Evolutionary conservation across 2,113 vertebrate genomes (phyloP), one percentile per base, ranked within the genome.

Genomic region (Tricholaema leucomelas): DNA sequence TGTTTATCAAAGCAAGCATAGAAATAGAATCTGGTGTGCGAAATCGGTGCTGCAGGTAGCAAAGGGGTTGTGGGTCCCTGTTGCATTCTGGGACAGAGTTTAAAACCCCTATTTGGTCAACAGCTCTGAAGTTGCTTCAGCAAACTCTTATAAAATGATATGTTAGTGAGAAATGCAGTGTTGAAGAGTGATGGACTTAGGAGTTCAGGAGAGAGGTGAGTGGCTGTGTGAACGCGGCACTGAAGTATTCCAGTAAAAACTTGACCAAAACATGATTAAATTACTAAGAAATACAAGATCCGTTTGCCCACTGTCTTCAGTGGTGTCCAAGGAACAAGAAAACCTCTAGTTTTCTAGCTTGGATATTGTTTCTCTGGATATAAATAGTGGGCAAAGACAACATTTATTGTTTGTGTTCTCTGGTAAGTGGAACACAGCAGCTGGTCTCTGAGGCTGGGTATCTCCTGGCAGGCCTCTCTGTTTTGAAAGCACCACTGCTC

Each of bases 241-340:
- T 52, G 42, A 64, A 64, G 4, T 15, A 7, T 56, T 71, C 52
- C 5, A 33, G 25, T 46, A 52, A 71, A 59, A 88, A 21, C 46
- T 82, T 5, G 0, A 15, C 13, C n/a, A 6, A 60, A 31, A 44
- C 3, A 1, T 28, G 18, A 30, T 16, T 38, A 21, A 0, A 0
- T 69, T 80, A 6, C 18, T 48, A n/a, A 64, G 24, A 64, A 48
- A 16, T 2, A 2, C 12, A n/a, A 9, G 4, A 2, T 67, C 30
- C 66, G 4, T 0, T 28, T 71, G 35, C 38, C 27, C 8, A 1
- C 36, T 44, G 25, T 44, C 8, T n/a, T 69, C 74, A 55, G 17
- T 56, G 35, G 31, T 10, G 8, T 31, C 56, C 46, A 46, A 79
- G 54, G 46, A 54, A 44, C n/a, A 55, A 24, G 15, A 23, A 74